phyloP scores from a whole-genome alignment of 2,113 vertebrate genomes.

The Podilymbus podiceps region DNA sequence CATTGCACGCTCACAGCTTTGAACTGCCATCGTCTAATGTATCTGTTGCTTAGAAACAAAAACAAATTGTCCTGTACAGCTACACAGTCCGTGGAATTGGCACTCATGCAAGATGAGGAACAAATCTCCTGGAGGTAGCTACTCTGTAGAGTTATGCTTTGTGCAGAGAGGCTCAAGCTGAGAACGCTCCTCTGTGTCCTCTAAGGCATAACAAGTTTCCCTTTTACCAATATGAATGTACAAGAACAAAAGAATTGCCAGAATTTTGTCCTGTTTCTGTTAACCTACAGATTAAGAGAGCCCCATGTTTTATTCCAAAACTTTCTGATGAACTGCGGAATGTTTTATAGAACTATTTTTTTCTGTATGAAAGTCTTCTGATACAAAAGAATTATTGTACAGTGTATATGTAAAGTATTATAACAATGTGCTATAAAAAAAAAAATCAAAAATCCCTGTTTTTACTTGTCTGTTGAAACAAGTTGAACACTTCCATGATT shows the following conservation, averaged over 20 bases:
- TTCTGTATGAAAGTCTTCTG: conserved; percentile 29
- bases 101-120: not conserved
- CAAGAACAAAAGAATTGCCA: not conserved
- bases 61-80: not conserved
- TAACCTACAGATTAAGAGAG: conserved; percentile 10
- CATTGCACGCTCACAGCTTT: not conserved
- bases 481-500: conserved; percentile 8
- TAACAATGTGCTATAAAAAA: conserved; percentile 46
- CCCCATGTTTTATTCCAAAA: not conserved
- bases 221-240: conserved; percentile 48
- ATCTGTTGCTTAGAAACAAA: conserved; percentile 17
- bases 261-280: not conserved
- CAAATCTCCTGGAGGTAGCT: not conserved
- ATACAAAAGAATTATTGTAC: conserved; percentile 47
- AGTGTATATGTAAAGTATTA: conserved; percentile 62
- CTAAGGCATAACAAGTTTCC: not conserved
- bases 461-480: not conserved
- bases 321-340: not conserved
- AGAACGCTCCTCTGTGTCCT: not conserved
- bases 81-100: conserved; percentile 8
- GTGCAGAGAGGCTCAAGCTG: not conserved
- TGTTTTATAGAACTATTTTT: conserved; percentile 40
- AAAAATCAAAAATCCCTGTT: not conserved
- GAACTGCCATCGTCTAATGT: not conserved
- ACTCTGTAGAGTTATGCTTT: not conserved